phyloP scores from a whole-genome alignment of 2,113 vertebrate species.

The Lates calcarifer region DNA sequence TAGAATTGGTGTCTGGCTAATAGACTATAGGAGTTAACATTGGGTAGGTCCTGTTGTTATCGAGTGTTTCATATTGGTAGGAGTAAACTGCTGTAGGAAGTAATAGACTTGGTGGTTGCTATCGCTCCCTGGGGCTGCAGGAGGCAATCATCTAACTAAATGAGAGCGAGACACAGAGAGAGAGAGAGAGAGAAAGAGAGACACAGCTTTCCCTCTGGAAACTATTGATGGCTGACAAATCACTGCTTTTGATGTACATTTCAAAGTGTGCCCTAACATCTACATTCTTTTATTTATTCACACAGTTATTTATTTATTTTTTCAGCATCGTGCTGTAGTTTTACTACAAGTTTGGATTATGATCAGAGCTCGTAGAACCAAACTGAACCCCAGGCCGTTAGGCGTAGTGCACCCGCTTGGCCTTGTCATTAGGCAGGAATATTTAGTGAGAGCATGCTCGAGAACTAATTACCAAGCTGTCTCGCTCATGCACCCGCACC shows the following conservation, averaged over 20 bases:
- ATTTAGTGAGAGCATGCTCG: constrained; percentile 70
- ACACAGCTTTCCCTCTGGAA: constrained; percentile 63
- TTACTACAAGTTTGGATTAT: constrained; percentile 63
- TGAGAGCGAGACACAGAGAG: constrained; percentile 68
- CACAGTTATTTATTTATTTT: constrained; percentile 60
- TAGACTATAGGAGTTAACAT: constrained; percentile 78
- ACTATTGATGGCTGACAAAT: constrained; percentile 79
- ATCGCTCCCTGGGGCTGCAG: constrained; percentile 77
- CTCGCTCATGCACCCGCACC: constrained; percentile 46
- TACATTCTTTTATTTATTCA: constrained; percentile 65
- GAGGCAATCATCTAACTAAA: constrained; percentile 84
- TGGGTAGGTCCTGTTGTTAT: constrained; percentile 80
- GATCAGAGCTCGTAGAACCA: constrained; percentile 64
- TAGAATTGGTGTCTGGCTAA: constrained; percentile 75
- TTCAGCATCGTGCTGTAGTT: constrained; percentile 29
- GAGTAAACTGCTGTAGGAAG: constrained; percentile 83
- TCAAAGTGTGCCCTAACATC: constrained; percentile 77
- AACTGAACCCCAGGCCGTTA: constrained; percentile 59
- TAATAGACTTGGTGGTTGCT: constrained; percentile 82
- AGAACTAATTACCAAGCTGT: constrained; percentile 82
- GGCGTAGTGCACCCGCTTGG: constrained; percentile 53
- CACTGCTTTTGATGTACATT: constrained; percentile 76
- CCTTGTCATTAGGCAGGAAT: constrained; percentile 76
- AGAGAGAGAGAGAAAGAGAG: constrained; percentile 36
- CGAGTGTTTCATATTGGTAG: constrained; percentile 82